Percentiles rank a stretch among this genome's conserved stretches.
phyloP scores from a whole-genome alignment of 2,888 invertebrate genomes.

The Mantis religiosa region DNA sequence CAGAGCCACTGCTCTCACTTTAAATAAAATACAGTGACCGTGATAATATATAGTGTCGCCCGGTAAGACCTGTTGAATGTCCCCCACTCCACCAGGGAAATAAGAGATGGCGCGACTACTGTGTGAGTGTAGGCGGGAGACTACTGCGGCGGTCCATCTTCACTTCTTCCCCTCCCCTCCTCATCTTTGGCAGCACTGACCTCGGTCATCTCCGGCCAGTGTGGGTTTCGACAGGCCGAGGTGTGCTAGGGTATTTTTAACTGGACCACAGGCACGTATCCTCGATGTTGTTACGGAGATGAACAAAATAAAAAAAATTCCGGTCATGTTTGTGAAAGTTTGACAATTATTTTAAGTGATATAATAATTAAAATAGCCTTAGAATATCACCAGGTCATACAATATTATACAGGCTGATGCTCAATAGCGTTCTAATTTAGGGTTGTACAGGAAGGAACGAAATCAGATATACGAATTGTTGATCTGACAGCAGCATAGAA shows the following conservation, averaged over 20 bases:
- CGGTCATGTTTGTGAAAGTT: too few relatives aligned
- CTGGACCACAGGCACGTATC: neutral
- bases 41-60: neutral
- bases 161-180: neutral
- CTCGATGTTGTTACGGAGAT: too few relatives aligned
- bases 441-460: too few relatives aligned
- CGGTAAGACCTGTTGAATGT: neutral
- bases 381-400: too few relatives aligned
- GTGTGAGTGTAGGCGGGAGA: neutral
- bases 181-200: neutral
- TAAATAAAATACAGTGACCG: neutral
- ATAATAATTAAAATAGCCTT: too few relatives aligned
- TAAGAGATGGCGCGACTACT: neutral
- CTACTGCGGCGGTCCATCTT: neutral
- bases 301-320: too few relatives aligned
- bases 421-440: too few relatives aligned
- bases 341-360: too few relatives aligned
- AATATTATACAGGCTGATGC: too few relatives aligned
- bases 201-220: neutral
- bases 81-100: neutral
- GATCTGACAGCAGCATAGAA: too few relatives aligned
- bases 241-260: neutral
- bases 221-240: neutral
- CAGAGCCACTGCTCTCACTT: neutral
- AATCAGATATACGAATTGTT: too few relatives aligned